Conservation (phyloP, 64 coral and sea anemone species). For the Pocillopora damicornis region DNA sequence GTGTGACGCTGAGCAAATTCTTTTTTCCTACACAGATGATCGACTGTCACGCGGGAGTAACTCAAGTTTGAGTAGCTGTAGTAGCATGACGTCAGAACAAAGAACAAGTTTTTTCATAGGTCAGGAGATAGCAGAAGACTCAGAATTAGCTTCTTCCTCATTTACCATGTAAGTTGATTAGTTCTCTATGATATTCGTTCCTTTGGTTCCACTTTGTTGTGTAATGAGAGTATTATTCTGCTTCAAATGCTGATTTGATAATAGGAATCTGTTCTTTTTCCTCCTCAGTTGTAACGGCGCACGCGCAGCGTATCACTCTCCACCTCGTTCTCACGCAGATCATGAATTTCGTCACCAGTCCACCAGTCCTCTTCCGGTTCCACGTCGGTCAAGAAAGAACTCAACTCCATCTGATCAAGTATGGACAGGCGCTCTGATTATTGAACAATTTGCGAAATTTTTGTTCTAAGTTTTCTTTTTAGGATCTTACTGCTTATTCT, state of each 20-base stretch:
- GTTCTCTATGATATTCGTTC: neutral
- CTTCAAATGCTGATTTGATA: neutral
- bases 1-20: too few relatives aligned
- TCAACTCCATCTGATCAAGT: constrained; percentile 65
- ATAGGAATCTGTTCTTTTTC: neutral
- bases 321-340: constrained; percentile 39
- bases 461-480: too few relatives aligned
- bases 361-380: constrained; percentile 78
- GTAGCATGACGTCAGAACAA: constrained; percentile 63
- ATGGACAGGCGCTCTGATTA: neutral
- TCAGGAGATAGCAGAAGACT: constrained; percentile 76
- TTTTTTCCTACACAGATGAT: constrained; percentile 49
- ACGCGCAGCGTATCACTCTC: constrained; percentile 8
- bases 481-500: too few relatives aligned
- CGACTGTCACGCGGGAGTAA: constrained; percentile 75
- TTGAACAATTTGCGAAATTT: too few relatives aligned
- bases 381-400: constrained; percentile 61
- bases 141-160: constrained; percentile 38
- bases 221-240: neutral
- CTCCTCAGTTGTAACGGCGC: constrained; percentile 8
- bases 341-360: constrained; percentile 55
- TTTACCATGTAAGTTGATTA: constrained; percentile 48
- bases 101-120: constrained; percentile 86
- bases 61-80: constrained; percentile 82
- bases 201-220: neutral